Evolutionary conservation across 2,888 invertebrate genomes (phyloP).

Genomic region (Autographa gamma): DNA sequence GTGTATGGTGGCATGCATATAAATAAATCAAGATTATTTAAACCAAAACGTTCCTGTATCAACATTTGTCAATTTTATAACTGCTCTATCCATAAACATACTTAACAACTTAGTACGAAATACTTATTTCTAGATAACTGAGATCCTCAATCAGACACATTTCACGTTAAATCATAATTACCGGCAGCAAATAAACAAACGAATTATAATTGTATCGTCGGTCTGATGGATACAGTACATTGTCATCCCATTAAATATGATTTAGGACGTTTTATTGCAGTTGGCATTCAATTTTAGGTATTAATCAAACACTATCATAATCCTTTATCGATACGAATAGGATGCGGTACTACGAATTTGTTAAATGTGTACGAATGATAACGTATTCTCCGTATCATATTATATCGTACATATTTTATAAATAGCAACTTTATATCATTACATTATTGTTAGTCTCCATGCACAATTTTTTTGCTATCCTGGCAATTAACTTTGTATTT

Average conservation of each 20-base stretch:
- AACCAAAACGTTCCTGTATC: too few species aligned
- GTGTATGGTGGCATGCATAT: too few species aligned
- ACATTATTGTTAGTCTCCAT: too few species aligned
- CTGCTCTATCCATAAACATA: too few species aligned
- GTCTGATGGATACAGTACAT: slow-evolving; percentile 16
- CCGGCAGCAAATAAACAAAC: slow-evolving; percentile 28
- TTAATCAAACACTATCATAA: slow-evolving; percentile 9
- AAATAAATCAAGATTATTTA: too few species aligned
- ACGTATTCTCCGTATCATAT: not conserved
- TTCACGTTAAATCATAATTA: not conserved
- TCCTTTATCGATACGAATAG: not conserved
- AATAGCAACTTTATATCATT: not conserved
- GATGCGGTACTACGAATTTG: not conserved
- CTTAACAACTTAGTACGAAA: too few species aligned
- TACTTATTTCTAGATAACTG: too few species aligned
- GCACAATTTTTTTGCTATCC: too few species aligned
- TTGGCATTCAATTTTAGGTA: not conserved
- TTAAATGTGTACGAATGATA: not conserved
- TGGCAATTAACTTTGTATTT: too few species aligned
- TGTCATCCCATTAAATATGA: slow-evolving; percentile 24
- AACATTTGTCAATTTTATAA: too few species aligned
- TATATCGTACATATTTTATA: not conserved
- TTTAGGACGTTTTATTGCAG: not conserved
- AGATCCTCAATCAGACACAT: not conserved
- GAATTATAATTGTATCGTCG: slow-evolving; percentile 29